Base-by-base conservation (phyloP, 2,113 vertebrate genomes). In the Catharus bicknelli region DNA sequence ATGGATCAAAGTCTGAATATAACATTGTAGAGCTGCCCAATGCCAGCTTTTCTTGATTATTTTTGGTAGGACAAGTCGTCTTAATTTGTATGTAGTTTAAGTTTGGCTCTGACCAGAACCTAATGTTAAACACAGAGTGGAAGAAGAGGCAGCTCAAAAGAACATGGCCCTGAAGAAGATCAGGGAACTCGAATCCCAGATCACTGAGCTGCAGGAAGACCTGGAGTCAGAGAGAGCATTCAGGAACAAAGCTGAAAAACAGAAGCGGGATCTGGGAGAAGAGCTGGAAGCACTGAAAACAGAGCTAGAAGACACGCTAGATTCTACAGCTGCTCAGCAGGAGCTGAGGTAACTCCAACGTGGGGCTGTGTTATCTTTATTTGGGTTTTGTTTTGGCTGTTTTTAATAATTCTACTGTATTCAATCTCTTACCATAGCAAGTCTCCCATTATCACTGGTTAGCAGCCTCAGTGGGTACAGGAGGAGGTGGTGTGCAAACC, bases 281-380 rank as follows among this genome's bases (percentile, higher is more conserved):
- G 99, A 99, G 97, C 97, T 99, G 74, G 99, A 99, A 95, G 99
- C 99, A 2, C 93, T 99, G 67, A 99, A 99, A 95, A 99, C 99
- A 0, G 99, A 99, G 95, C 96, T 99, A 69, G 99, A 99, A 96
- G 99, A 99, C 96, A 99, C 99, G 0, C 93, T 99, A 90, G 99
- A 99, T 96, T 98, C 99, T 64, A 99, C 99, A 1, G 99, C 99
- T 10, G 98, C 99, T 51, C 99, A 99, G 95, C 99, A 99, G 94
- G 99, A 99, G 76, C 99, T 99, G 95, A 98, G 99, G 99, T 99
- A 97, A 93, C 22, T 91, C n/a, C n/a, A 86, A 1, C 3, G 1
- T 29, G 34, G 50, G 29, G n/a, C 62, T 64, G 16, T 36, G 6
- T 76, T 58, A 27, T 27, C 63, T 51, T 61, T n/a, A 36, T 12